Evolutionary conservation across 2,113 vertebrate genomes (phyloP), one percentile per base, ranked within the genome.

Genomic region (Aythya baeri): DNA sequence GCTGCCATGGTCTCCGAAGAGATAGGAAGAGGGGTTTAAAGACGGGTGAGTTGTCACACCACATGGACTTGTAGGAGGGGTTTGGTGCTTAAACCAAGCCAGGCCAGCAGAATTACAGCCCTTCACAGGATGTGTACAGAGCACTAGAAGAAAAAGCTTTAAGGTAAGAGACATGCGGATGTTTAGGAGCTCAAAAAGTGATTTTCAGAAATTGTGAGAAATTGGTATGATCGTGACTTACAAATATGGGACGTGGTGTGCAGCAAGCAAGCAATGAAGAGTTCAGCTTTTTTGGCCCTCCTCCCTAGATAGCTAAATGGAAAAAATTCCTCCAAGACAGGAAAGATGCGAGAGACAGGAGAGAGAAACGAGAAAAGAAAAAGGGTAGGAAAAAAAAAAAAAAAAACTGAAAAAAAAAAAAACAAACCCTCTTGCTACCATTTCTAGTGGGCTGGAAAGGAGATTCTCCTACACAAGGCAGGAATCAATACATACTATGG

Each of bases 401-500:
- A 62, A 25, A 16, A 61, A 8, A 62, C 36, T 6, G 34, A 3
- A 5, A 9, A 49, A 23, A 25, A 36, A 36, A 36, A 36, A 62
- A 10, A 7, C 25, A 61, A 20, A 34, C 49, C 49, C 34, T 20
- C 49, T 13, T 50, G 36, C 34, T 20, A 52, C 15, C 22, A 68
- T 16, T 85, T 62, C 21, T 12, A 14, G 57, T 2, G 8, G 17
- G 17, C 25, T 76, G 27, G 32, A 84, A 22, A 80, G 54, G 15
- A 76, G 9, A 55, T 66, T 71, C 63, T 76, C 31, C 22, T n/a
- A 22, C n/a, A 12, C 38, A 55, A 50, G n/a, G 18, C 18, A 22
- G 10, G 13, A 68, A 50, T 8, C 9, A 67, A 38, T 8, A 66
- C 13, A n/a, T 0, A 0, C 9, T 16, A 7, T 16, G 6, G 27